Percentiles rank a stretch among this genome's conserved stretches.
Conservation (phyloP, 2,888 invertebrate genomes). For the Drosophila percnosoma region DNA sequence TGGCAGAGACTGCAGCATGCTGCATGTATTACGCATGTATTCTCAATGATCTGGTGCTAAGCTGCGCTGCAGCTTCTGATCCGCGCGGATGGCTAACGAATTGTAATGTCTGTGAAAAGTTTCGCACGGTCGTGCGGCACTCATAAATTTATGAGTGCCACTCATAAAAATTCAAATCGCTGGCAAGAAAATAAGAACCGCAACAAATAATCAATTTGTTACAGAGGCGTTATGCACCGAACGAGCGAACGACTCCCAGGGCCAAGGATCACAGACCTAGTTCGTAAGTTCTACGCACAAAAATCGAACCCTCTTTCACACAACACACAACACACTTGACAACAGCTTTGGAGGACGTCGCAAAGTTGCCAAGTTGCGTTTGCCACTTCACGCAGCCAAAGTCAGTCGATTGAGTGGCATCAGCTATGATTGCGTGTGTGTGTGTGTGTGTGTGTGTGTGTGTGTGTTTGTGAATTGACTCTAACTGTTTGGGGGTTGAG, state of each 20-base stretch:
- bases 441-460: neutral
- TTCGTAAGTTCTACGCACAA: constrained; percentile 62
- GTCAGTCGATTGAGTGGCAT: constrained; percentile 27
- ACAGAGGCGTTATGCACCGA: constrained; percentile 68
- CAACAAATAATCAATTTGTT: constrained; percentile 79
- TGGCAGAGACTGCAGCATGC: neutral
- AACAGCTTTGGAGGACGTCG: constrained; percentile 23
- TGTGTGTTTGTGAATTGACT: constrained; percentile 22
- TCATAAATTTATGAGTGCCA: constrained; percentile 77
- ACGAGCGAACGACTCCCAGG: constrained; percentile 13
- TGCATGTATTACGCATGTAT: constrained; percentile 18
- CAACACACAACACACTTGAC: constrained; percentile 57
- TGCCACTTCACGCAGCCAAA: constrained; percentile 62
- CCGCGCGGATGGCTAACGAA: constrained; percentile 37
- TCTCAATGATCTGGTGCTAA: neutral
- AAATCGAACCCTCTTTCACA: constrained; percentile 43
- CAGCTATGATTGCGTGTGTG: neutral
- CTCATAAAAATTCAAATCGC: constrained; percentile 70
- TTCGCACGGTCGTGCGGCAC: constrained; percentile 69
- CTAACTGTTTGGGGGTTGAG: constrained; percentile 9
- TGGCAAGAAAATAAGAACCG: constrained; percentile 50
- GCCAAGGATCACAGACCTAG: constrained; percentile 21
- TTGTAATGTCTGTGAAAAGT: constrained; percentile 52
- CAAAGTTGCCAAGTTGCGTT: constrained; percentile 43
- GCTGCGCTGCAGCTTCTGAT: constrained; percentile 1